Conservation (phyloP, 2,888 invertebrate species). For the Cetonia aurata region DNA sequence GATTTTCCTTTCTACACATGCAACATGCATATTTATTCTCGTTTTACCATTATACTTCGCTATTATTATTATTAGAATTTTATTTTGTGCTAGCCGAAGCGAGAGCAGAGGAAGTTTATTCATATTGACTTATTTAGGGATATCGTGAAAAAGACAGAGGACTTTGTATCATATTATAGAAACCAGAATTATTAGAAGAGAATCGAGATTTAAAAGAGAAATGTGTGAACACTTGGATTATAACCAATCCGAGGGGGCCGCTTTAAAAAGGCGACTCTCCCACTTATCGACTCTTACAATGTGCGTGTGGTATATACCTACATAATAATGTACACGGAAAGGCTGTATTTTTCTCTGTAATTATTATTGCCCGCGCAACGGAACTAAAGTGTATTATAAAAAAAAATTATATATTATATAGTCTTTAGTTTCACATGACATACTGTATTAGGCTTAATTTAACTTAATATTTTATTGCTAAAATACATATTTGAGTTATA, state of each 20-base stretch:
- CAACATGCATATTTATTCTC: too few species aligned
- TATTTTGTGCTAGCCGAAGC: not conserved
- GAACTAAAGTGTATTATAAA: conserved; percentile 44
- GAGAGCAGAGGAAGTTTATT: not conserved
- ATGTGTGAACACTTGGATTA: too few species aligned
- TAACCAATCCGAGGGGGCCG: too few species aligned
- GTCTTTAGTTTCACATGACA: conserved; percentile 46
- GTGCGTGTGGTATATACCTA: conserved; percentile 27
- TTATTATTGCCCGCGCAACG: conserved; percentile 25
- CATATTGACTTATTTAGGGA: conserved; percentile 11
- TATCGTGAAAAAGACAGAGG: not conserved
- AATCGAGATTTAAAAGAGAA: too few species aligned
- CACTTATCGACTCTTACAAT: conserved; percentile 17
- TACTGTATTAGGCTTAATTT: conserved; percentile 47
- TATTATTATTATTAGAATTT: conserved; percentile 9
- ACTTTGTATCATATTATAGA: too few species aligned
- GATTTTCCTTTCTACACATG: too few species aligned
- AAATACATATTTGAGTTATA: conserved; percentile 47
- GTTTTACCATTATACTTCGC: not conserved
- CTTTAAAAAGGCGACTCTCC: too few species aligned
- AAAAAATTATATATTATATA: conserved; percentile 11
- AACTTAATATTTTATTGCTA: conserved; percentile 48
- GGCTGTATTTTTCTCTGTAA: conserved; percentile 36
- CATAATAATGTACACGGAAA: conserved; percentile 3
- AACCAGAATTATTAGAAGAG: too few species aligned